A percentile compares a stretch with the other conserved stretches of the same genome.
These are phyloP conservation scores for Odontomachus brunneus DNA, from an alignment of 1,140 invertebrate species.

Conservation along the genomic window DNA sequence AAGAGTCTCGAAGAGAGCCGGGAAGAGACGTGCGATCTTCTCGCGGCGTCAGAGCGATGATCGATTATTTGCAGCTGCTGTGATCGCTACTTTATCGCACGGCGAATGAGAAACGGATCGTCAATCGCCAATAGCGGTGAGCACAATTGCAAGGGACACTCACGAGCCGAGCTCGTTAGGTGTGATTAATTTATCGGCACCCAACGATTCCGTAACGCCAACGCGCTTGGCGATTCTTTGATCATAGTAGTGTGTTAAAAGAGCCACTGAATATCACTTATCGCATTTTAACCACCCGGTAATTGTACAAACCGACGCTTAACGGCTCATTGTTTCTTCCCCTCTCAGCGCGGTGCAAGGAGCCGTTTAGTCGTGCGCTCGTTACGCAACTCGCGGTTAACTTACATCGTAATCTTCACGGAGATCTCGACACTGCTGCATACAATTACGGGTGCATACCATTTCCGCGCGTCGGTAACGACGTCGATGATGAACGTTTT, in stretches of 20 bases:
- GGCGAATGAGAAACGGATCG: background rate
- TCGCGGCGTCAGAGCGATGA: too few relatives aligned
- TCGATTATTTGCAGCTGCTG: too few relatives aligned
- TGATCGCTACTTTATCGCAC: too few relatives aligned
- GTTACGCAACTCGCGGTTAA: conserved; percentile 28
- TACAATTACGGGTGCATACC: background rate
- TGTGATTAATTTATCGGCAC: conserved; percentile 9
- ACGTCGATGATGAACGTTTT: conserved; percentile 13
- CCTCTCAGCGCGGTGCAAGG: background rate
- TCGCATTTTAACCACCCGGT: conserved; percentile 11
- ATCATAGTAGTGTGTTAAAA: conserved; percentile 21
- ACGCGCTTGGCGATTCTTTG: conserved; percentile 14
- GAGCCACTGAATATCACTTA: conserved; percentile 35
- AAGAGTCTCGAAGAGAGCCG: too few relatives aligned
- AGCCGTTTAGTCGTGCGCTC: background rate
- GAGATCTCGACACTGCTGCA: conserved; percentile 11
- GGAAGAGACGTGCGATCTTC: too few relatives aligned
- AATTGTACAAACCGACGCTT: conserved; percentile 33
- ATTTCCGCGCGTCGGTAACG: conserved; percentile 3
- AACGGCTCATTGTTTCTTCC: conserved; percentile 48
- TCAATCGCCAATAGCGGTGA: background rate
- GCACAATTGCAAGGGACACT: background rate
- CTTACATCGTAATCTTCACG: conserved; percentile 13
- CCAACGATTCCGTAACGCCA: background rate
- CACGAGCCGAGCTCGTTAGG: background rate